phyloP scores from a whole-genome alignment of 2,888 invertebrate genomes.

The Oscheius myriophilus region DNA sequence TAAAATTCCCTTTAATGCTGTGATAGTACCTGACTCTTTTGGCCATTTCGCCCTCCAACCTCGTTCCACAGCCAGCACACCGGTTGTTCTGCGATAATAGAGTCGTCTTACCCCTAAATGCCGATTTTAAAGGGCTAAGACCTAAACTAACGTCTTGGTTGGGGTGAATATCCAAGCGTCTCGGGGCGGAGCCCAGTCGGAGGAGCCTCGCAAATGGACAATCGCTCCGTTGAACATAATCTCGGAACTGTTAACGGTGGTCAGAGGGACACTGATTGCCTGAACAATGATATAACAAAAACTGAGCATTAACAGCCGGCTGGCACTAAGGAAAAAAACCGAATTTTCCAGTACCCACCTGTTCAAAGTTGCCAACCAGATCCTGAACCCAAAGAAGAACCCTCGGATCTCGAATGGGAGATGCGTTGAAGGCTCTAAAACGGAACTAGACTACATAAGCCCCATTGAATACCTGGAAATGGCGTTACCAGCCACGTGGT shows the following conservation, averaged over 20 bases:
- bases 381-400: constrained; percentile 19
- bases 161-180: constrained; percentile 33
- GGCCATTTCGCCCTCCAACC: constrained; percentile 79
- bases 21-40: constrained; percentile 77
- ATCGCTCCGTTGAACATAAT: constrained; percentile 13
- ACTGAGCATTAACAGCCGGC: background rate
- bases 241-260: constrained; percentile 20
- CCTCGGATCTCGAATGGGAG: constrained; percentile 26
- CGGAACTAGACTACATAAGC: background rate
- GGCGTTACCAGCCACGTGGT: constrained; percentile 11
- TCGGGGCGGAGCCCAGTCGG: constrained; percentile 29
- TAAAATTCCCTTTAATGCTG: too few species aligned
- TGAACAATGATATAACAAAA: constrained; percentile 11
- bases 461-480: constrained; percentile 2
- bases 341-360: background rate
- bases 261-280: constrained; percentile 18
- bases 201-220: constrained; percentile 24
- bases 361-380: constrained; percentile 12
- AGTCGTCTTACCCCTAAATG: constrained; percentile 64
- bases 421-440: constrained; percentile 25
- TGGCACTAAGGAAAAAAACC: background rate
- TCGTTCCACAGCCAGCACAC: constrained; percentile 87
- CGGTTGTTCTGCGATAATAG: constrained; percentile 82
- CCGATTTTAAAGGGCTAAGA: background rate
- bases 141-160: constrained; percentile 5